Evolutionary conservation across 2,888 invertebrate species (phyloP), one percentile per base, ranked within the genome.

Genomic region (Acleris holmiana): DNA sequence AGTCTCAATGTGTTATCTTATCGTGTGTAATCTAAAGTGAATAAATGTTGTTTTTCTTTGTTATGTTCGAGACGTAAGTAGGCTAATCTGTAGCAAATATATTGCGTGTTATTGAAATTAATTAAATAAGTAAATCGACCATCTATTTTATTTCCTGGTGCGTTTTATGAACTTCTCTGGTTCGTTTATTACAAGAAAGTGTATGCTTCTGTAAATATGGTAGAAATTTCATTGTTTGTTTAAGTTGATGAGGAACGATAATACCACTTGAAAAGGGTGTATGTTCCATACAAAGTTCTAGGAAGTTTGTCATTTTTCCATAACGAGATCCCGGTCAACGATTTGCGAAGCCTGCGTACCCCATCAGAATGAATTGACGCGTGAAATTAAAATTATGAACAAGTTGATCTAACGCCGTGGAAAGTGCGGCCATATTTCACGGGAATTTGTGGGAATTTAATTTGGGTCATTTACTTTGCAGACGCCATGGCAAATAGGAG

Each of bases 381-480:
- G 60, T 47, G 60, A 35, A 53, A 61, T 61, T 46, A 53, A 47
- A 61, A 61, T 61, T 46, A 61, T 47, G 53, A 53, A 60, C 51
- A 44, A 61, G 35, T 61, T 46, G 46, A 53, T n/a, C 29, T 48
- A 47, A 25, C 50, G 60, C 19, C 13, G 46, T 35, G 60, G 53
- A 19, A 51, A 55, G 54, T 54, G 17, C 40, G 54, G 35, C 21
- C 13, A 13, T 18, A 17, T 25, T 51, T 50, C 41, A 59, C 44
- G 19, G 29, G 29, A 51, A 46, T 46, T 47, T 53, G 46, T 35
- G n/a, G 46, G 29, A 46, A 61, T 46, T 44, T 40, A 40, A 61
- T 61, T 53, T 47, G 46, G 47, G 35, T 21, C 29, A 41, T 55
- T 23, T 15, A 40, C 47, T 29, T 29, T 46, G 21, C 10, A 6